These are phyloP conservation scores for Tachina grossa DNA, from an alignment of 2,888 invertebrate genomes.

Conservation along the genomic window DNA sequence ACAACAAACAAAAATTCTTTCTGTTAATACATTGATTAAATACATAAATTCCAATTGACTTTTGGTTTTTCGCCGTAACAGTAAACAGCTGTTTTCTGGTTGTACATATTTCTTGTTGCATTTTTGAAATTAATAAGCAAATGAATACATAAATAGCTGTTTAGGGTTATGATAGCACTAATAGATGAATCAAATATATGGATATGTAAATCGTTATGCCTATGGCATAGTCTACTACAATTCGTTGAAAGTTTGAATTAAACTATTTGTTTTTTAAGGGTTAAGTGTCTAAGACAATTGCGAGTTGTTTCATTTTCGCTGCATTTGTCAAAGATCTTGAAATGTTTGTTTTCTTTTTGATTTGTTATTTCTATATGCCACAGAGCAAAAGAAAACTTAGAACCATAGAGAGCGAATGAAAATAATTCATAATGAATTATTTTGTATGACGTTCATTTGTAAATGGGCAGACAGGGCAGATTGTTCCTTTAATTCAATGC, in stretches of 20 bases:
- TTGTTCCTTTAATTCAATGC: conserved; percentile 53
- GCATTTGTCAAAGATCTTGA: conserved; percentile 51
- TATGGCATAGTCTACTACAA: background rate
- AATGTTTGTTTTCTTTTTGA: conserved; percentile 36
- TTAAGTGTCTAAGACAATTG: conserved; percentile 39
- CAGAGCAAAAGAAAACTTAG: conserved; percentile 12
- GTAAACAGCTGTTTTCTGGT: too few species aligned
- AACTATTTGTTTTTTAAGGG: background rate
- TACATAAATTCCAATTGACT: too few species aligned
- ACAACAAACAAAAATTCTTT: too few species aligned
- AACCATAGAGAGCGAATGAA: conserved; percentile 9
- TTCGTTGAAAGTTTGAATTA: background rate
- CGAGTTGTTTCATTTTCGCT: conserved; percentile 13
- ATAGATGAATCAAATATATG: too few species aligned
- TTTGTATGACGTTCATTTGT: conserved; percentile 16
- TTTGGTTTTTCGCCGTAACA: too few species aligned
- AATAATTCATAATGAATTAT: conserved; percentile 50
- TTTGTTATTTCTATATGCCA: conserved; percentile 13
- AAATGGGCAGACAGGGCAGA: conserved; percentile 41
- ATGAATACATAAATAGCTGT: too few species aligned
- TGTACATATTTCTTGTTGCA: too few species aligned
- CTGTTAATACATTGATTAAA: too few species aligned
- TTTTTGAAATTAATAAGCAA: too few species aligned
- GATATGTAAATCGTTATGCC: too few species aligned
- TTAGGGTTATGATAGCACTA: too few species aligned